Base-by-base conservation (phyloP, 2,113 vertebrate genomes). In the Chlamydotis undulata region DNA sequence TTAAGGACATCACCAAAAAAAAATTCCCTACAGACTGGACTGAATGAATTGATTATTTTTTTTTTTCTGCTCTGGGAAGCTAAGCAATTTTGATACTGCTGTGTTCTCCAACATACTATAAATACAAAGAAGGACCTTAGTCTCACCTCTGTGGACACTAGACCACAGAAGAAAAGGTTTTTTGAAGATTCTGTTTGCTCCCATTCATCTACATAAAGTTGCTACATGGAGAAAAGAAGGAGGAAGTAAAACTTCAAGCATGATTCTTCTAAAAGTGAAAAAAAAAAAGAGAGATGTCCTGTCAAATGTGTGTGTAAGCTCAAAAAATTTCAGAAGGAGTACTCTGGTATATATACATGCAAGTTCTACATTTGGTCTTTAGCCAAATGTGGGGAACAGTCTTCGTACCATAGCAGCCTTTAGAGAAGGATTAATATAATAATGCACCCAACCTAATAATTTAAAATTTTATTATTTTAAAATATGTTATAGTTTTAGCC, bases 311-410 rank as follows among this genome's bases (percentile, higher is more conserved):
- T 43, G 7, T 1, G 1, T 9, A 79, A 61, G 14, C 43, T 55
- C 43, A 82, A 70, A 12, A 9, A 31, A 23, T 67, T 63, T 70
- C 65, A 71, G 52, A 55, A 79, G 57, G 14, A 73, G 8, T 39
- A 35, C n/a, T 55, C 2, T 24, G 8, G 10, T 49, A 26, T 9
- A 43, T 53, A 39, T 9, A 43, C 1, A 39, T 29, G 2, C 1
- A 65, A 81, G 28, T 43, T 79, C 45, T 63, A 28, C 1, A 5
- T 55, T 85, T 67, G 5, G 4, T 22, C 14, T 82, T 55, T 19
- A 75, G 17, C 7, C n/a, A 87, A 64, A 68, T 18, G 8, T 33
- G 35, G 4, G 15, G 3, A 86, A 64, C 59, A 49, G 6, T 41
- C 25, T 83, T 80, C 56, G 29, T 39, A 76, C 8, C 4, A 74